phyloP scores from a whole-genome alignment of 2,113 vertebrate species.

The Tapirus terrestris region DNA sequence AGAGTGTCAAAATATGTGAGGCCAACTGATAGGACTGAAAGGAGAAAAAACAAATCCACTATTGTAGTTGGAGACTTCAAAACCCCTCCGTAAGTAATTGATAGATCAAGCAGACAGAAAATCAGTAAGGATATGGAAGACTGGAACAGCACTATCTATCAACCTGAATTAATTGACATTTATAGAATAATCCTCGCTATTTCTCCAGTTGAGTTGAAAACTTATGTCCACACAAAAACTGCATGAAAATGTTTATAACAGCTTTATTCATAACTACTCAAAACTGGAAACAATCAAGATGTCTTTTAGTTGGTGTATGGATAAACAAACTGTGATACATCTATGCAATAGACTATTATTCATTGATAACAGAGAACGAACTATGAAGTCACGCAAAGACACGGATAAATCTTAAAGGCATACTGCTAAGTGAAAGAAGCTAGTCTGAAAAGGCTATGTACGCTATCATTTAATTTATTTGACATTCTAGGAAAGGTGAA shows the following conservation, averaged over 20 bases:
- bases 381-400: background rate
- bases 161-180: constrained; percentile 18
- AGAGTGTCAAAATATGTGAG: background rate
- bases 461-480: background rate
- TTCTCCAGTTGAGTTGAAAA: constrained; percentile 42
- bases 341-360: background rate
- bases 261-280: background rate
- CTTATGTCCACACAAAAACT: background rate
- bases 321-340: background rate
- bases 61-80: background rate
- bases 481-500: background rate
- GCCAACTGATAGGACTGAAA: background rate
- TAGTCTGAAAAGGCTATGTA: background rate
- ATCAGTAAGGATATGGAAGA: background rate
- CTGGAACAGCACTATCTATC: background rate
- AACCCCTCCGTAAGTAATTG: background rate
- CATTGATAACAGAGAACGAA: background rate
- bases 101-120: constrained; percentile 32
- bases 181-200: background rate
- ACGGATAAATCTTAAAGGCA: background rate
- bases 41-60: background rate
- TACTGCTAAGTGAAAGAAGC: background rate
- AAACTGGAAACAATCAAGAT: background rate
- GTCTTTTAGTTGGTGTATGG: background rate
- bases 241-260: background rate